Evolutionary conservation across 2,888 invertebrate species (phyloP), one percentile per base, ranked within the genome.

Genomic region (Asteroscopus sphinx): DNA sequence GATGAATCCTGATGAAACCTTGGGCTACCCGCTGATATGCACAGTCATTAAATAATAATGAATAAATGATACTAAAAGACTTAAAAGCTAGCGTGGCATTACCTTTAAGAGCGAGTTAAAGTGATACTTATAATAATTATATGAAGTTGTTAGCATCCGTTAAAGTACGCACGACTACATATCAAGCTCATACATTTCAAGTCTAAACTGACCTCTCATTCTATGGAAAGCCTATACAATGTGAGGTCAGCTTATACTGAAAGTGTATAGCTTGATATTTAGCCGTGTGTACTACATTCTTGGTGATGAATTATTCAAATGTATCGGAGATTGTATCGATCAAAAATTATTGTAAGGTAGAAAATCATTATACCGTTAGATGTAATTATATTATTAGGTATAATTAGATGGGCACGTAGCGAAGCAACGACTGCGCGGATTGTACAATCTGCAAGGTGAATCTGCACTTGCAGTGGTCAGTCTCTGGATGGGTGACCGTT

Each of bases 291-390:
- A n/a, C n/a, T 17, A 15, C 32, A 8, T 15, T 8, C 13, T 15
- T 15, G 8, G 2, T 16, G 26, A 61, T 68, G 62, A 67, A 72
- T 72, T 35, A 72, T 62, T 72, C 72, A 69, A 46, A 61, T 54
- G 46, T 44, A 39, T 61, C 1, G n/a, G 15, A 61, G 64, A 64
- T 68, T 33, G 42, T 54, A 68, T 64, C 64, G n/a, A n/a, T 44
- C 3, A 44, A 54, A 67, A 61, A 44, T 41, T 35, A 25, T 47
- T 49, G 17, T 13, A 26, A 33, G 51, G 52, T 52, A 54, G 68
- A 46, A 33, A 37, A 46, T 53, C 25, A 64, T 64, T 53, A 53
- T 30, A 33, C 6, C 13, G 46, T 68, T 61, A 64, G 12, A 6
- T 26, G 8, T 12, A 21, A 39, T 36, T 36, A 36, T 28, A 28